Base-by-base conservation (phyloP, 2,113 vertebrate species). In the Podocnemis expansa region DNA sequence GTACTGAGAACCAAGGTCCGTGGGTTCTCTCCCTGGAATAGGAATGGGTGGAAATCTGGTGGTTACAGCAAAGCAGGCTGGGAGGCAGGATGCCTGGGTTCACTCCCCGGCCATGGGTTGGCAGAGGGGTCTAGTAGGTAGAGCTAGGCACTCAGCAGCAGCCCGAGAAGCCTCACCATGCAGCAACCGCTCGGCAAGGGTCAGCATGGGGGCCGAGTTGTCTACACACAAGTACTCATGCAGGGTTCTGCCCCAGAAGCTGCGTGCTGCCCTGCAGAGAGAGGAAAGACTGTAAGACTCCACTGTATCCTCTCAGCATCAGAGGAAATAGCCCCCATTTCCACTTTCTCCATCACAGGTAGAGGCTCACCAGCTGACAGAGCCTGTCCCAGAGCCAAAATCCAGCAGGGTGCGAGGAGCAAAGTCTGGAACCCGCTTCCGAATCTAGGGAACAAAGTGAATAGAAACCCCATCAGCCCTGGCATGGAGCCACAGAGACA, bases 171-270 rank as follows among this genome's bases (percentile, higher is more conserved):
- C 16, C 96, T 97, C 43, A 98, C 98, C 98, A 96, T 89, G 98
- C 41, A 99, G 97, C 67, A 99, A 97, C 73, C 94, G 97, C 51
- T 99, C 98, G 27, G 98, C 98, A 83, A 99, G 94, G 58, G 84
- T 79, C 97, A 99, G 98, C 99, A 99, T 99, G 12, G 98, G 92
- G 24, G 96, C 94, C 2, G 99, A 99, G 81, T 96, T 97, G 96
- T 99, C 99, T 75, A 99, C 98, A 97, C 99, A 99, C 83, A 99
- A 78, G 91, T 98, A 98, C 97, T 99, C 99, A 80, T 96, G 98
- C 60, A 99, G 85, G 34, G 97, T 98, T 60, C 98, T 96, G 5
- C 98, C 97, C 99, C 99, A 99, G 84, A 89, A 97, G 9, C 92
- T 96, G 49, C 98, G 98, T 25, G 98, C 98, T 24, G 99, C 99